Conservation (phyloP, 2,888 invertebrate species). For the Xanthorhoe spadicearia region DNA sequence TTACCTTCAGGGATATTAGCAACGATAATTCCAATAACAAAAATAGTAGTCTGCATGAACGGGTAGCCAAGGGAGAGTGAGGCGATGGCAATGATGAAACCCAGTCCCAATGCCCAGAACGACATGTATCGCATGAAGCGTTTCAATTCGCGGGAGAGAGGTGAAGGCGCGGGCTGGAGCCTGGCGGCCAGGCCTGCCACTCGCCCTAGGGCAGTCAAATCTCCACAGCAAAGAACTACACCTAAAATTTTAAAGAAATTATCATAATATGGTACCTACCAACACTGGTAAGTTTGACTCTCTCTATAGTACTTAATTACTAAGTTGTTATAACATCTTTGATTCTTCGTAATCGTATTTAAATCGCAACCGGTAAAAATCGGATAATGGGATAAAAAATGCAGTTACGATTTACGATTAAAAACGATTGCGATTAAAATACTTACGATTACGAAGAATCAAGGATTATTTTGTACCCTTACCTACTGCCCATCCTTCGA, state of each 20-base stretch:
- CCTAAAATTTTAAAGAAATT: conserved; percentile 54
- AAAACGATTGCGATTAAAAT: too few relatives aligned
- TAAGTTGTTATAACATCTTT: too few relatives aligned
- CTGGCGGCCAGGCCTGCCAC: conserved; percentile 97
- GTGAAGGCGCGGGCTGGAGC: conserved; percentile 96
- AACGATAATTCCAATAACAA: conserved; percentile 98
- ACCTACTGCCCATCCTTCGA: conserved; percentile 95
- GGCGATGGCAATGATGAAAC: conserved; percentile 96
- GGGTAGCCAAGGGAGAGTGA: conserved; percentile 97
- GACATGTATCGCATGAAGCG: conserved; percentile 99
- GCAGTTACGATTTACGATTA: too few relatives aligned
- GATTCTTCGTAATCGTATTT: too few relatives aligned
- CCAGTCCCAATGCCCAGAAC: conserved; percentile 94
- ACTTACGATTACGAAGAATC: too few relatives aligned
- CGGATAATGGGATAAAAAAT: too few relatives aligned
- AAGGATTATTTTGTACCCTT: too few relatives aligned
- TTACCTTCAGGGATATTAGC: conserved; percentile 98
- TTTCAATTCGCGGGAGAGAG: conserved; percentile 97
- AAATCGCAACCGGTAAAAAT: too few relatives aligned
- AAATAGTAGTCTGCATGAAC: conserved; percentile 99
- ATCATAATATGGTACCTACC: not conserved
- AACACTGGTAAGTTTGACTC: not conserved
- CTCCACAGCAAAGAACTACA: conserved; percentile 95
- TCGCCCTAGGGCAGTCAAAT: conserved; percentile 92
- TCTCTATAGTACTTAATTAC: too few relatives aligned